Conservation (phyloP, 2,113 vertebrate species). For the Limnothrissa miodon region DNA sequence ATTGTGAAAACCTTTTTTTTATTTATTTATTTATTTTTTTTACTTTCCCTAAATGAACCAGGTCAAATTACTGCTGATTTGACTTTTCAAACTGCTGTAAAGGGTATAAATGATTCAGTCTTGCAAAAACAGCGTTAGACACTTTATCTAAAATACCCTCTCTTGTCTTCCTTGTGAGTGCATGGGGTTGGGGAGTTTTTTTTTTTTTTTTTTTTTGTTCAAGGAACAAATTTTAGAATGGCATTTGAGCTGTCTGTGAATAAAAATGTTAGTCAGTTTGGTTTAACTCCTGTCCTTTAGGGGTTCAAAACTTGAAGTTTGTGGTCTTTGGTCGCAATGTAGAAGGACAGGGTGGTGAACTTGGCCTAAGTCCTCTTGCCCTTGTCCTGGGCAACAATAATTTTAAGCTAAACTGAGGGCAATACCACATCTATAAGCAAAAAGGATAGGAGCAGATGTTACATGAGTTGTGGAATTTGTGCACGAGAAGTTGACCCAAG, state of each 20-base stretch:
- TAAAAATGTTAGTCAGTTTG: neutral
- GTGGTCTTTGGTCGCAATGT: neutral
- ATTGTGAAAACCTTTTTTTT: neutral
- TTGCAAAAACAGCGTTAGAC: neutral
- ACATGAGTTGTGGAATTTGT: constrained; percentile 15
- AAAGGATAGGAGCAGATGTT: neutral
- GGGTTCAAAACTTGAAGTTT: neutral
- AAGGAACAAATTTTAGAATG: constrained; percentile 1
- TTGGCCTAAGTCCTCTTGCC: neutral
- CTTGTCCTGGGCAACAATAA: neutral
- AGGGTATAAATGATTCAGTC: neutral
- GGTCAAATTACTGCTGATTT: neutral
- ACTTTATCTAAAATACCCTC: neutral
- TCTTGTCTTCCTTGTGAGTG: neutral
- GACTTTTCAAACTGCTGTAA: neutral
- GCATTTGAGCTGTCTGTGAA: neutral
- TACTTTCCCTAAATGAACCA: neutral
- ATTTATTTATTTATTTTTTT: neutral
- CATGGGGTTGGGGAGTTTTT: neutral
- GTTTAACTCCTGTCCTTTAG: neutral
- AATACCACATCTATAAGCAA: neutral
- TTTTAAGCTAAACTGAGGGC: neutral
- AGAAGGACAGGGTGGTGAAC: neutral
- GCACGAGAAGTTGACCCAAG: constrained; percentile 1
- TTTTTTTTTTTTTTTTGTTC: no score